phyloP scores from a whole-genome alignment of 2,113 vertebrate genomes.

The Protomyctophum bolini region DNA sequence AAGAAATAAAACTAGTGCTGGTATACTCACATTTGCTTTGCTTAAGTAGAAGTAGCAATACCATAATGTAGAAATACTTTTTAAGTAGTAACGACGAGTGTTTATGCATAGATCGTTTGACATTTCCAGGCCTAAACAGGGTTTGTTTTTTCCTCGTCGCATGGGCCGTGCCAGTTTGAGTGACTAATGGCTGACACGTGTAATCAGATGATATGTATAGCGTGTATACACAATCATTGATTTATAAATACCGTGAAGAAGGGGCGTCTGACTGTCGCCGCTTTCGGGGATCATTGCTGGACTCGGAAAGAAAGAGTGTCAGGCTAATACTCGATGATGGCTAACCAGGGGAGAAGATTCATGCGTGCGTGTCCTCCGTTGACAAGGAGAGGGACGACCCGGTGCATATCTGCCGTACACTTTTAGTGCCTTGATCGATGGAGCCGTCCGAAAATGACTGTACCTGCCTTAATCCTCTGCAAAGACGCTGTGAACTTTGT shows the following conservation, averaged over 20 bases:
- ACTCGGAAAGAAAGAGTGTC: neutral
- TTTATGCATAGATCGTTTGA: neutral
- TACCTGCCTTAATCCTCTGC: slow-evolving; percentile 69
- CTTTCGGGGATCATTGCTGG: slow-evolving; percentile 51
- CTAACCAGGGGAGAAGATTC: slow-evolving; percentile 70
- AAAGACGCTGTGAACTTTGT: slow-evolving; percentile 63
- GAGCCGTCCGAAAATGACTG: slow-evolving; percentile 64
- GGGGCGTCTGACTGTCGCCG: slow-evolving; percentile 39
- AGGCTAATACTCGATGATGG: slow-evolving; percentile 49
- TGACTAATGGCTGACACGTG: neutral
- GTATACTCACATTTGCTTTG: too few relatives aligned
- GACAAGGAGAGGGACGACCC: slow-evolving; percentile 75
- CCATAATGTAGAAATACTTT: too few relatives aligned
- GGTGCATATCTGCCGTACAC: slow-evolving; percentile 60
- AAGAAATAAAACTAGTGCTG: too few relatives aligned
- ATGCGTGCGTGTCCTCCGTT: slow-evolving; percentile 54
- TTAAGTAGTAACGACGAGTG: too few relatives aligned
- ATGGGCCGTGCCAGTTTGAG: neutral
- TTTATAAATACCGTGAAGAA: slow-evolving; percentile 40
- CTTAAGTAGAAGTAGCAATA: too few relatives aligned
- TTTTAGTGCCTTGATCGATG: slow-evolving; percentile 76
- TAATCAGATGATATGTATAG: slow-evolving; percentile 58
- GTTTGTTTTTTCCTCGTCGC: neutral
- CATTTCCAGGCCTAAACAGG: neutral
- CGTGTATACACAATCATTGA: slow-evolving; percentile 35